phyloP scores from a whole-genome alignment of 2,797 vertebrate species.

The Sparus aurata region DNA sequence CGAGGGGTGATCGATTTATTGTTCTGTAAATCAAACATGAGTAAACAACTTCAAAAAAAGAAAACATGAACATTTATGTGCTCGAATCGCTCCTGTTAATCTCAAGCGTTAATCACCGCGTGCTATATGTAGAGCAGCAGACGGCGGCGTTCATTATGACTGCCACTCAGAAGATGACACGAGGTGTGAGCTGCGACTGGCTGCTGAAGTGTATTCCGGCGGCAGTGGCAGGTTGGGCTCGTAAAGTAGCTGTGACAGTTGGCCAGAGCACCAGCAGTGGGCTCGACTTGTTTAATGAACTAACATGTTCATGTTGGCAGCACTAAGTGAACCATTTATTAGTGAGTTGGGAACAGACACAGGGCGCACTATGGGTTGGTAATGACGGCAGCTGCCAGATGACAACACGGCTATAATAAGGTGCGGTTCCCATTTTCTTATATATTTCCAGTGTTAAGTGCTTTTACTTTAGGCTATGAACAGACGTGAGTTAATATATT shows the following conservation, averaged over 20 bases:
- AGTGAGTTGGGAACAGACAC: constrained; percentile 70
- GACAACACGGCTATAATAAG: constrained; percentile 51
- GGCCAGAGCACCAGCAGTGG: constrained; percentile 70
- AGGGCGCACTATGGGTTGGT: constrained; percentile 58
- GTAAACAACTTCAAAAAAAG: constrained; percentile 44
- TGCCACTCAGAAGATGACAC: constrained; percentile 46
- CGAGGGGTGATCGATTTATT: constrained; percentile 30
- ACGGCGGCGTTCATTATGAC: constrained; percentile 61
- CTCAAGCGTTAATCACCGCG: constrained; percentile 54
- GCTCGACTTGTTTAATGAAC: constrained; percentile 81
- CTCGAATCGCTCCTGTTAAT: constrained; percentile 45
- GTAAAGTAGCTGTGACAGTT: constrained; percentile 81
- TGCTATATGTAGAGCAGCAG: constrained; percentile 63
- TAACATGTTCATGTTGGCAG: constrained; percentile 81
- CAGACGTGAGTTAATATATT: constrained; percentile 1
- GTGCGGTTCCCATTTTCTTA: neutral
- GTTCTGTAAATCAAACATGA: constrained; percentile 39
- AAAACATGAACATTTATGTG: constrained; percentile 35
- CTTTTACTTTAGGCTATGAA: constrained; percentile 9
- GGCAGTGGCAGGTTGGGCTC: constrained; percentile 50
- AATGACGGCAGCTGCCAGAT: constrained; percentile 69
- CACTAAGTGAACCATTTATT: constrained; percentile 81
- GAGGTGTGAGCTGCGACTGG: constrained; percentile 46
- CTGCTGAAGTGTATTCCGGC: constrained; percentile 39
- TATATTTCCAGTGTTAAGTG: constrained; percentile 3